These are phyloP conservation scores for Dasysyrphus tricinctus DNA, from an alignment of 2,888 invertebrate species.

Conservation along the genomic window DNA sequence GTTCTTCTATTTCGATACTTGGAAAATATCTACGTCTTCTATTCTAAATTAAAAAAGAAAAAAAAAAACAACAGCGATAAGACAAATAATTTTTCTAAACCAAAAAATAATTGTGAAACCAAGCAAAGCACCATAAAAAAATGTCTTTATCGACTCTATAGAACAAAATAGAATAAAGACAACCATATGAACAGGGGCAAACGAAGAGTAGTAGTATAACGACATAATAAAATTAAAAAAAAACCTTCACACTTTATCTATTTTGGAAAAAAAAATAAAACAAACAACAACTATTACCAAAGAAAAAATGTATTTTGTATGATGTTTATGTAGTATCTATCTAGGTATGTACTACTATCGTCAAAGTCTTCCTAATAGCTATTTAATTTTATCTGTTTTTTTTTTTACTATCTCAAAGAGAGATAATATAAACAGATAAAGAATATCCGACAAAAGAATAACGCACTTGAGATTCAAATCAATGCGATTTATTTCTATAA, in stretches of 20 bases:
- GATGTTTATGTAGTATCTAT: conserved; percentile 25
- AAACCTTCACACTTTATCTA: conserved; percentile 52
- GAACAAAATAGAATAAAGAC: conserved; percentile 62
- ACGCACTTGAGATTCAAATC: conserved; percentile 54
- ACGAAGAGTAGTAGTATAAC: conserved; percentile 41
- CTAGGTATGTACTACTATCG: conserved; percentile 34
- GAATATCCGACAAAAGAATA: conserved; percentile 58
- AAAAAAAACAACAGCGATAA: conserved; percentile 50
- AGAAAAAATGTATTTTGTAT: conserved; percentile 11
- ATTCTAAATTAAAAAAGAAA: conserved; percentile 35
- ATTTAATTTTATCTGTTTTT: conserved; percentile 65
- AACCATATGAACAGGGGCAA: conserved; percentile 46
- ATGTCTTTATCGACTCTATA: conserved; percentile 56
- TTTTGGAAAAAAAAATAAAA: conserved; percentile 29
- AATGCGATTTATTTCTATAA: conserved; percentile 45
- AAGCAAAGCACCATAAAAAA: conserved; percentile 36
- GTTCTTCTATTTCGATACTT: conserved; percentile 54
- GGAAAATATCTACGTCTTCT: conserved; percentile 62
- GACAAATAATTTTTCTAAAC: conserved; percentile 30
- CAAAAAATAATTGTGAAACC: conserved; percentile 45
- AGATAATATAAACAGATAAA: conserved; percentile 58
- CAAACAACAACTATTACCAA: conserved; percentile 28
- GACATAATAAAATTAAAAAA: conserved; percentile 18
- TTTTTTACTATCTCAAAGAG: conserved; percentile 34
- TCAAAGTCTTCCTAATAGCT: conserved; percentile 64